These are phyloP conservation scores for Limenitis camilla DNA, from an alignment of 2,888 invertebrate species.

Conservation along the genomic window DNA sequence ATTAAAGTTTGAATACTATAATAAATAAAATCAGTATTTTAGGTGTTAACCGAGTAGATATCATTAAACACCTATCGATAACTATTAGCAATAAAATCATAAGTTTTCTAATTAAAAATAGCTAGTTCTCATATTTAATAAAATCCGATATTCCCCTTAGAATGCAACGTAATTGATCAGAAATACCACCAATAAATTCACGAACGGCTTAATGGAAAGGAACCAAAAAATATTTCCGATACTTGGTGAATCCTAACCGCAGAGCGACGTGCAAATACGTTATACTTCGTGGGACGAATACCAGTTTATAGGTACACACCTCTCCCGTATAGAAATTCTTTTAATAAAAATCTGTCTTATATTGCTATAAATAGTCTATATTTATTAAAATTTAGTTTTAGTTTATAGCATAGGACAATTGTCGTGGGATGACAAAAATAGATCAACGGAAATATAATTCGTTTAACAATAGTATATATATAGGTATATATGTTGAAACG, in stretches of 20 bases:
- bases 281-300: conserved; percentile 41
- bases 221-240: conserved; percentile 61
- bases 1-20: not conserved
- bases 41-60: too few relatives aligned
- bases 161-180: conserved; percentile 5
- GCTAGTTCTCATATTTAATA: not conserved
- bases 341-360: conserved; percentile 39
- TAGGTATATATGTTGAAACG: too few relatives aligned
- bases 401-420: too few relatives aligned
- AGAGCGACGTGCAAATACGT: conserved; percentile 52
- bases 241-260: conserved; percentile 62
- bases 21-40: too few relatives aligned
- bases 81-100: too few relatives aligned
- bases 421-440: too few relatives aligned
- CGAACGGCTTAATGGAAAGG: conserved; percentile 46
- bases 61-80: too few relatives aligned
- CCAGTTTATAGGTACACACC: conserved; percentile 21
- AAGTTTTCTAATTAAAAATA: too few relatives aligned
- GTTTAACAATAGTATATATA: too few relatives aligned
- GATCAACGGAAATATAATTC: too few relatives aligned
- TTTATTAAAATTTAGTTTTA: too few relatives aligned
- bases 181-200: conserved; percentile 19
- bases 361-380: not conserved
- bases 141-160: not conserved
- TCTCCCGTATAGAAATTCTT: conserved; percentile 51